Evolutionary conservation across 2,113 vertebrate species (phyloP).

Genomic region (Poecile atricapillus): DNA sequence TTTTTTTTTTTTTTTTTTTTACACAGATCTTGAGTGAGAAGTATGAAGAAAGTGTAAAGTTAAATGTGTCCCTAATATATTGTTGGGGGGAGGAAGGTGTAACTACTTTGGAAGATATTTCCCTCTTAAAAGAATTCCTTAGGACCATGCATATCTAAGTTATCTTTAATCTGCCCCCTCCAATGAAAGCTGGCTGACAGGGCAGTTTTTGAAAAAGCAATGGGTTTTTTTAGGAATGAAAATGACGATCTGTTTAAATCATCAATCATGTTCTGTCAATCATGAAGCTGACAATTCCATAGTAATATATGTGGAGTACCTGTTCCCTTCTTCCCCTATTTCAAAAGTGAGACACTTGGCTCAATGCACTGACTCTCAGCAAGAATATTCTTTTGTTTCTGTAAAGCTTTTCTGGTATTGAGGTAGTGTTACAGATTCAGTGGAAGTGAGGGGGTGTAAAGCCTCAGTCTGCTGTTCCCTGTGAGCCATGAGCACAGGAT

Average conservation of each 20-base stretch:
- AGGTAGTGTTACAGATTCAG: not conserved
- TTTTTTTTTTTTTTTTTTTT: not conserved
- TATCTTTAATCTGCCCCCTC: not conserved
- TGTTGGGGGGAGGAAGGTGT: rapidly evolving
- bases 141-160: not conserved
- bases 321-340: not conserved
- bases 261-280: not conserved
- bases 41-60: not conserved
- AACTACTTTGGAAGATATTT: not conserved
- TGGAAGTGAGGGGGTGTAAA: not conserved
- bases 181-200: not conserved
- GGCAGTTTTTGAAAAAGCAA: not conserved
- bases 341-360: not conserved
- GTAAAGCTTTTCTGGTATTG: slow-evolving; percentile 10
- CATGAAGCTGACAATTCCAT: not conserved
- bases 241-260: not conserved
- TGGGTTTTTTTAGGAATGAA: not conserved
- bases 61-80: not conserved
- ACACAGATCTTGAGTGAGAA: not conserved
- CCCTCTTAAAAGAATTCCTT: not conserved
- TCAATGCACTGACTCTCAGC: not conserved
- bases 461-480: not conserved
- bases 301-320: not conserved
- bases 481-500: not conserved
- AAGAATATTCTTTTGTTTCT: not conserved